phyloP scores from a whole-genome alignment of 1,140 invertebrate species.

The Archegozetes longisetosus region DNA sequence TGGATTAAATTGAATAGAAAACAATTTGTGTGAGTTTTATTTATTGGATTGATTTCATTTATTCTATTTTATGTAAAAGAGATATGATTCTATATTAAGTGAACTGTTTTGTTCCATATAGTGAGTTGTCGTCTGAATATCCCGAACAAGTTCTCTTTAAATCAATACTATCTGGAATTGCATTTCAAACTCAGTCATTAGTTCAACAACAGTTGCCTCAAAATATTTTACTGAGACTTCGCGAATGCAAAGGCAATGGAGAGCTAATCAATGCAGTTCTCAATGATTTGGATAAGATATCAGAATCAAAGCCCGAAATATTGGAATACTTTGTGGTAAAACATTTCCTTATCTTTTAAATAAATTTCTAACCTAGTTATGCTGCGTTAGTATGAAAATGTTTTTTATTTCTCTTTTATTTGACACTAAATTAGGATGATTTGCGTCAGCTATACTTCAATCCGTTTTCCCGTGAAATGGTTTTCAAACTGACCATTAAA shows the following conservation, averaged over 20 bases:
- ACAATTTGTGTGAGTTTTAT: not conserved
- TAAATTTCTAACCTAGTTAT: not conserved
- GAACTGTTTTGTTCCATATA: not conserved
- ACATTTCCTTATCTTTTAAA: too few species aligned
- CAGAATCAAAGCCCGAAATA: constrained; percentile 45
- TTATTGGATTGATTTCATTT: not conserved
- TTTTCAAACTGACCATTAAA: constrained; percentile 45
- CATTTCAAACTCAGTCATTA: constrained; percentile 1
- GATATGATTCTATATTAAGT: too few species aligned
- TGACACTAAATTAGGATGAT: constrained; percentile 20
- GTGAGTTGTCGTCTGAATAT: not conserved
- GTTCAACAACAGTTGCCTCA: not conserved
- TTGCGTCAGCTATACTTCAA: constrained; percentile 42
- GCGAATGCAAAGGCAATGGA: constrained; percentile 20
- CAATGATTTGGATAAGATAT: constrained; percentile 52
- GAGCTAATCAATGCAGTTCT: constrained; percentile 43
- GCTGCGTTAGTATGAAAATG: not conserved
- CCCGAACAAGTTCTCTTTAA: not conserved
- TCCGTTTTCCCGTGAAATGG: constrained; percentile 42
- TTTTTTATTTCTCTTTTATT: not conserved
- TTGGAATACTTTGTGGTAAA: constrained; percentile 41
- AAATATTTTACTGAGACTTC: constrained; percentile 2
- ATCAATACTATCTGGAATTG: constrained; percentile 7
- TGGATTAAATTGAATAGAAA: constrained; percentile 20
- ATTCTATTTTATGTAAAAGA: not conserved